Evolutionary conservation across 37 sponge, comb jelly and placozoan genomes (phyloP).

Genomic region (Hexactinellida sp.): DNA sequence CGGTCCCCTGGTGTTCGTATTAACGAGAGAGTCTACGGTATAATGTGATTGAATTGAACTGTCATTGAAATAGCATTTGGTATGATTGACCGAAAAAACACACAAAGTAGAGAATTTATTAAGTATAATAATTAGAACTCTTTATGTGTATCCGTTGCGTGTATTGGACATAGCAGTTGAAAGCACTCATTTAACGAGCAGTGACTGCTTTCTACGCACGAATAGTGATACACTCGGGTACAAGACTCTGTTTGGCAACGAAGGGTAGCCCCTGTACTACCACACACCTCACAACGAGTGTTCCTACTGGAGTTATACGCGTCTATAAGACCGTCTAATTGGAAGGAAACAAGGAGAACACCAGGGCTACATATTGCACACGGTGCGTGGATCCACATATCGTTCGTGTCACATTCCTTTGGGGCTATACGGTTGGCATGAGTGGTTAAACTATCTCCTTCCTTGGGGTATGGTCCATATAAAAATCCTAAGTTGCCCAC

Average conservation of each 20-base stretch:
- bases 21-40: too few relatives aligned
- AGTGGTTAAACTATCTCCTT: background rate
- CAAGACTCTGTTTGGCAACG: background rate
- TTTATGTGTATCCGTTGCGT: background rate
- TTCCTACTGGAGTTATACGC: background rate
- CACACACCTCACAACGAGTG: background rate
- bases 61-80: too few relatives aligned
- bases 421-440: background rate
- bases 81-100: too few relatives aligned
- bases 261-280: background rate
- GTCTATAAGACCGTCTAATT: background rate
- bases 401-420: background rate
- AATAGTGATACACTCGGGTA: background rate
- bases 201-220: background rate
- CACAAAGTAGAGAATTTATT: too few relatives aligned
- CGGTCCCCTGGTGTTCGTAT: too few relatives aligned
- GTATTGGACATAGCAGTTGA: background rate
- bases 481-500: background rate
- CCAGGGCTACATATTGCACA: slow-evolving; percentile 3
- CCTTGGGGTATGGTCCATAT: background rate
- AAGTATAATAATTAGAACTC: too few relatives aligned
- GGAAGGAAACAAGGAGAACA: background rate
- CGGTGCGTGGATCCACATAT: background rate
- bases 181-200: background rate
- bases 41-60: too few relatives aligned